Base-by-base conservation (phyloP, 2,113 vertebrate genomes). In the Eolophus roseicapilla region DNA sequence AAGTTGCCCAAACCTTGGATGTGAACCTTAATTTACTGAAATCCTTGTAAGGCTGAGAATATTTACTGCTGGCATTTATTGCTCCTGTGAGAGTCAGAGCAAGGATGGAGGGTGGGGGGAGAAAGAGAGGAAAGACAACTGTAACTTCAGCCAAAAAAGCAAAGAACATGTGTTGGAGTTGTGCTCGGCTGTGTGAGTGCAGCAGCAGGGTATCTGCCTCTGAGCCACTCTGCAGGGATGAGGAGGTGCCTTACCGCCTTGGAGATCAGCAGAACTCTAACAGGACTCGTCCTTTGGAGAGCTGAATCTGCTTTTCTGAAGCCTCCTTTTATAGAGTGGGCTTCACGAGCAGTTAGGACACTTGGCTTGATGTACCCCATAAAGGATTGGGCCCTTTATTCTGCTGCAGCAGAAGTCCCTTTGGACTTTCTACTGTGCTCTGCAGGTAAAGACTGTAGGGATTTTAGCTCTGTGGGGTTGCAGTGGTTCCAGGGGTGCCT, bases 41-140 rank as follows among this genome's bases (percentile, higher is more conserved):
- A 90, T 93, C 68, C 86, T 93, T 91, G 73, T 82, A 97, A 96
- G 94, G 59, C 96, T 91, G 85, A 91, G 90, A 84, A 90, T 95
- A 97, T 97, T 97, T 97, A 95, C 77, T 96, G 85, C 95, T 96
- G 96, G 96, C 94, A 96, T 98, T 98, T 97, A 97, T 89, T 95
- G 82, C 90, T 97, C 96, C 93, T 83, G 55, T 53, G 95, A 94
- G 97, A 97, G 74, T 84, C 82, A 68, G 29, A 83, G 78, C 1
- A 3, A 63, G 85, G 75, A 68, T 50, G 68, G 65, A 43, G 7
- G 28, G 70, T 15, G 60, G 37, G 35, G 41, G 85, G 81, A 89
- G 76, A 89, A 74, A 70, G 60, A 65, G 50, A 92, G 75, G 93
- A 60, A 94, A 94, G 88, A 94, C 78, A 76, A 49, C 59, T 17